Evolutionary conservation across 2,888 invertebrate genomes (phyloP), one percentile per base, ranked within the genome.

Genomic region (Pyrrhosoma nymphula): DNA sequence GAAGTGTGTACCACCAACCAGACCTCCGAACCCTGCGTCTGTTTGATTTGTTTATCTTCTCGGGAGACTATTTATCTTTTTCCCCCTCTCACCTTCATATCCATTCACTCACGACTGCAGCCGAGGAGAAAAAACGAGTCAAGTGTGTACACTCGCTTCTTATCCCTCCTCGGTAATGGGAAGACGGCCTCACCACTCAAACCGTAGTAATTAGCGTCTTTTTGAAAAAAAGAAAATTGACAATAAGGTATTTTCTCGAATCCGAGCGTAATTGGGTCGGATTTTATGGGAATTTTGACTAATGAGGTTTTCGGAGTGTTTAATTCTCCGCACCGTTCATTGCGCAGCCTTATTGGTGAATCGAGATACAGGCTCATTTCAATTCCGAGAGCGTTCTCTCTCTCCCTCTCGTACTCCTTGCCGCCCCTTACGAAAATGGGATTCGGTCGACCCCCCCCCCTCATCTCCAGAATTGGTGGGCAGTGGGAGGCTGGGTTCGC

Each of bases 281-380:
- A 89, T 56, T 89, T 47, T 26, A 55, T 89, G 55, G 89, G 55
- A 89, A 55, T 89, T 56, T 89, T 89, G 89, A 89, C 47, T 55
- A 89, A 89, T 56, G 89, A 89, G 89, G n/a, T 47, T 89, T 89
- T 56, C 35, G 55, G 56, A 89, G 47, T 56, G 89, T 56, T 89
- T 23, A 89, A 89, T 55, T 89, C 55, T 0, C 47, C 47, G 26
- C 26, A n/a, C 26, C 10, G 89, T n/a, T 89, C 89, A 89, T 89
- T 89, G 89, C 89, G 56, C 55, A 56, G 89, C 89, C 56, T 14
- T 56, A n/a, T 89, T 56, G 47, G 89, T n/a, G n/a, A 89, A 56
- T 1, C n/a, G 56, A 55, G n/a, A 55, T 89, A 26, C 47, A 55
- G 56, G 89, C 56, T 89, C 56, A 89, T 89, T 89, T 89, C 23